phyloP scores from a whole-genome alignment of 1,140 invertebrate genomes.

The Micrasema longulum region DNA sequence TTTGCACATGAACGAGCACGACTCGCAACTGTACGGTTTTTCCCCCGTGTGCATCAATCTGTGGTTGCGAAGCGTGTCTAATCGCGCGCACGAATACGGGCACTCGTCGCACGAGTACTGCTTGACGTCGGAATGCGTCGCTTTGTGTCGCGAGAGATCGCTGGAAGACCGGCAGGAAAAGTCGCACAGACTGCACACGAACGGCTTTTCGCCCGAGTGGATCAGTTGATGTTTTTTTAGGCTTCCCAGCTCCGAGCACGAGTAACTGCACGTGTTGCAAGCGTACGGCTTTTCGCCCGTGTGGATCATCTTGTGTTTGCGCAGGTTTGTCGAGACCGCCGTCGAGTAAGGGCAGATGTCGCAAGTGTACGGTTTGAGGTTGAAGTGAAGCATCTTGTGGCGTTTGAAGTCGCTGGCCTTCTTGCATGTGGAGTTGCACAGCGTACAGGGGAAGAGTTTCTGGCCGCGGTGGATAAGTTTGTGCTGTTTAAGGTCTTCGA shows the following conservation, averaged over 20 bases:
- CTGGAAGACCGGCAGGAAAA: slow-evolving; percentile 25
- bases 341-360: slow-evolving; percentile 2
- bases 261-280: slow-evolving; percentile 11
- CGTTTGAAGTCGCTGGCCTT: neutral
- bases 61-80: slow-evolving; percentile 26
- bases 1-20: slow-evolving; percentile 22
- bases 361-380: slow-evolving; percentile 4
- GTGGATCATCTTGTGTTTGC: slow-evolving; percentile 24
- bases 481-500: slow-evolving; percentile 10
- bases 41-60: slow-evolving; percentile 17
- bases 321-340: neutral
- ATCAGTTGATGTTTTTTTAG: slow-evolving; percentile 21
- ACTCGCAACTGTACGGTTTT: slow-evolving; percentile 35
- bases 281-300: slow-evolving; percentile 9
- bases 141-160: slow-evolving; percentile 33
- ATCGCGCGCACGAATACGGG: slow-evolving; percentile 3
- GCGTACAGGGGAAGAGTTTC: slow-evolving; percentile 9
- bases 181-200: slow-evolving; percentile 16
- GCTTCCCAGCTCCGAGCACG: slow-evolving; percentile 2
- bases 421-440: slow-evolving; percentile 7
- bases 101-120: slow-evolving; percentile 33
- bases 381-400: slow-evolving; percentile 7
- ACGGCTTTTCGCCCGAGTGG: slow-evolving; percentile 23
- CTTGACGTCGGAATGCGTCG: slow-evolving; percentile 21
- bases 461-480: slow-evolving; percentile 13